Evolutionary conservation across 2,797 vertebrate species (phyloP), one percentile per base, ranked within the genome.

Genomic region (Argya squamiceps): DNA sequence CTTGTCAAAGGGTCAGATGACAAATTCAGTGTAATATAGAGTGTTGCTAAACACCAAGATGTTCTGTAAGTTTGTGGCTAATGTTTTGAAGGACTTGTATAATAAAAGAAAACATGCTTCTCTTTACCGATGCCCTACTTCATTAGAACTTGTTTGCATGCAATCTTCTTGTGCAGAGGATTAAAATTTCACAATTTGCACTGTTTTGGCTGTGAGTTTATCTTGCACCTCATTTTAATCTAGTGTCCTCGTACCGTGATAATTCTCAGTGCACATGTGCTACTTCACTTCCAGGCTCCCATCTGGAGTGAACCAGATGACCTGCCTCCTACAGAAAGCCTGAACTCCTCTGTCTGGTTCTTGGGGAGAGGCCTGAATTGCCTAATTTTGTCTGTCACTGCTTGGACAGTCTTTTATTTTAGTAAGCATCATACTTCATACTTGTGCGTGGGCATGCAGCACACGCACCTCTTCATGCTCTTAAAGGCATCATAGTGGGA

Each of bases 401-500:
- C 27, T 81, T 3, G 1, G 71, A 58, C 11, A 39, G 21, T 50
- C 24, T 24, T 85, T 78, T 21, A 7, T 87, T 86, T 85, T 46
- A 71, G 23, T 60, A 64, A 37, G 27, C 29, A 15, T 62, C 8
- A 11, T 14, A 5, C 6, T 60, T 7, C 4, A 7, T 68, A 24
- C 6, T 8, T 8, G 3, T 53, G 15, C 0, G 3, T 30, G 32
- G 20, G 5, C 4, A 2, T n/a, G 39, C 34, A 41, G 50, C 26
- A 36, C 1, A 0, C n/a, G 14, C 3, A 23, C 5, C 29, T 70
- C 3, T 53, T 77, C 0, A 1, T 59, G 10, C 32, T 87, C 41
- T 77, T 81, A 16, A 60, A 70, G 56, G 5, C 29, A 22, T 60
- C 18, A 5, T 30, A 30, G 12, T 71, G 27, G 41, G 41, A 92